A percentile compares a stretch with the other conserved stretches of the same genome.
Evolutionary conservation across 2,888 invertebrate genomes (phyloP).

Genomic region (Drosophila pseudotakahashii): DNA sequence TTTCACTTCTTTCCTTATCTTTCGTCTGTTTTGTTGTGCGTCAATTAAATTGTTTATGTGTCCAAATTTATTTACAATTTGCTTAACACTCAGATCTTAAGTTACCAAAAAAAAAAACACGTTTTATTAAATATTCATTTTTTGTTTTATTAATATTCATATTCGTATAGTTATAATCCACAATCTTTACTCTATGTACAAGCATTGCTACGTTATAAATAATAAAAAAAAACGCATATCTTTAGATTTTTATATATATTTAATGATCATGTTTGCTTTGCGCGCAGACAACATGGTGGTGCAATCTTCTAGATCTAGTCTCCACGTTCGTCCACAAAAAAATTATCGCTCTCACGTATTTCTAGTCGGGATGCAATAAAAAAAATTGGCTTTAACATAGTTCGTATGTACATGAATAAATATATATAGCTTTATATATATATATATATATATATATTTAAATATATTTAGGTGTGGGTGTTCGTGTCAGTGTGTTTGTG

Average conservation of each 20-base stretch:
- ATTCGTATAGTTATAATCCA: slow-evolving; percentile 29
- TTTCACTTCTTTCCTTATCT: not conserved
- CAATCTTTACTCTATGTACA: slow-evolving; percentile 62
- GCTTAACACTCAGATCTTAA: slow-evolving; percentile 75
- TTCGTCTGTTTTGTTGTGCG: slow-evolving; percentile 43
- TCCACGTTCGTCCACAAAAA: slow-evolving; percentile 45
- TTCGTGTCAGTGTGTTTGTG: slow-evolving; percentile 26
- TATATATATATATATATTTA: slow-evolving; percentile 7
- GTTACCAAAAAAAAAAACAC: slow-evolving; percentile 52
- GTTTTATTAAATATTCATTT: slow-evolving; percentile 40
- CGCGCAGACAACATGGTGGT: slow-evolving; percentile 52
- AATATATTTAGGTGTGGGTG: slow-evolving; percentile 14
- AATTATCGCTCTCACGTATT: slow-evolving; percentile 26
- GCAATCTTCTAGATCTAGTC: slow-evolving; percentile 60
- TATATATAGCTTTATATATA: slow-evolving; percentile 41
- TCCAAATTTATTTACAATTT: slow-evolving; percentile 62
- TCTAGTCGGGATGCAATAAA: slow-evolving; percentile 47
- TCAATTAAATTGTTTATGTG: slow-evolving; percentile 66
- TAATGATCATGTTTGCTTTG: slow-evolving; percentile 46
- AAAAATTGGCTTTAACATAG: slow-evolving; percentile 44
- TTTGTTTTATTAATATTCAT: slow-evolving; percentile 44
- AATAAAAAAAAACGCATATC: slow-evolving; percentile 46
- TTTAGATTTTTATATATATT: slow-evolving; percentile 36
- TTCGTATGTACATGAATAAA: slow-evolving; percentile 69
- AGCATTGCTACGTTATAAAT: slow-evolving; percentile 72